Base-by-base conservation (phyloP, 1,140 invertebrate genomes). In the Hyles euphorbiae region DNA sequence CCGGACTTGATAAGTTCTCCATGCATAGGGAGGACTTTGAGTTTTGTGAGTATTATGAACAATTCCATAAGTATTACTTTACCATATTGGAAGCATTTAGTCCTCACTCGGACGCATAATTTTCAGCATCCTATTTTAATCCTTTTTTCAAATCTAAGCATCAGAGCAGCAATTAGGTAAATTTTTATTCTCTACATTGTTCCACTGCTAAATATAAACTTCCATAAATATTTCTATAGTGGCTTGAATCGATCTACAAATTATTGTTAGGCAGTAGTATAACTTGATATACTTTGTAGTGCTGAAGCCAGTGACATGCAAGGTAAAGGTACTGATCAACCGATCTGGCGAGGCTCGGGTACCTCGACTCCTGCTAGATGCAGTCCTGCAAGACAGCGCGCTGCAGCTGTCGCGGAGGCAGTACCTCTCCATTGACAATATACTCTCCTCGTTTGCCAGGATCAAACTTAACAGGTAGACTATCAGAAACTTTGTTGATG, bases 311-410 rank as follows among this genome's bases (percentile, higher is more conserved):
- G 91, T 95, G 44, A 93, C 94, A 1, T 92, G 93, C 46, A 95
- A 96, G 78, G 92, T 95, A n/a, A 95, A 95, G 87, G 90, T 96
- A 34, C 93, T 95, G 32, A 92, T 96, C 52, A 95, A 93, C 66
- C 93, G 94, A 70, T 93, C 93, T 4, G 93, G 91, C 40, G 92
- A 94, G 67, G 91, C 91, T 0, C 90, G 94, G 62, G 92, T 94
- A n/a, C 93, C 94, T 9, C 92, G 94, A 55, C 88, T 96, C 58
- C 83, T 95, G 47, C 90, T 94, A 4, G 95, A 96, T 72, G 92
- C 95, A 47, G 93, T 95, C 32, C 78, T 96, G 5, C 93, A 95
- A 68, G 95, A 96, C 77, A 93, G 94, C 57, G 94, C 94, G 12
- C 80, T 94, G 57, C 93, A 95, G 76, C 70, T 96, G 43, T 94